Conservation (phyloP, 1,140 invertebrate genomes). For the Cataglyphis hispanica region DNA sequence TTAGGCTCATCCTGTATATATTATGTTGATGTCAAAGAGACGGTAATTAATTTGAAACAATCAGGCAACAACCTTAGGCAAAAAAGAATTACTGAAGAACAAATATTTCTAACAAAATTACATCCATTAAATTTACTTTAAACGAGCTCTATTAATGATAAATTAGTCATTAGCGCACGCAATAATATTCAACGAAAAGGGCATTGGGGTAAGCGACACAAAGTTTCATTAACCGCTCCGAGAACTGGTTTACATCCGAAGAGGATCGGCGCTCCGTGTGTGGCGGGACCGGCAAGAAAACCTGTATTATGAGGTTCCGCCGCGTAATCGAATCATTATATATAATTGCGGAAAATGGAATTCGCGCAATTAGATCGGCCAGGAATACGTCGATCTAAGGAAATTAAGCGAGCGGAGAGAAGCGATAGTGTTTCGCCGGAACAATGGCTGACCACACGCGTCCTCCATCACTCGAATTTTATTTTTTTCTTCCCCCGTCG, state of each 20-base stretch:
- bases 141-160: not conserved
- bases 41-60: slow-evolving; percentile 16
- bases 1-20: no score
- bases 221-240: slow-evolving; percentile 51
- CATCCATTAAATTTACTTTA: not conserved
- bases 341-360: slow-evolving; percentile 29
- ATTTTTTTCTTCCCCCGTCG: not conserved
- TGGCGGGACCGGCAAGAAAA: slow-evolving; percentile 23
- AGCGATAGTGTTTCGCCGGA: not conserved
- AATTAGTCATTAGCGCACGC: slow-evolving; percentile 15
- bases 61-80: not conserved
- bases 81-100: not conserved
- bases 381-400: not conserved
- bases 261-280: slow-evolving; percentile 37
- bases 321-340: slow-evolving; percentile 24
- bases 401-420: not conserved
- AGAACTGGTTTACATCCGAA: slow-evolving; percentile 57
- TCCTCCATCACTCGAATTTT: not conserved
- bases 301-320: slow-evolving; percentile 24
- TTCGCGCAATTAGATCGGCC: slow-evolving; percentile 6
- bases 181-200: slow-evolving; percentile 35
- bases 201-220: slow-evolving; percentile 40
- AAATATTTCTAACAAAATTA: not conserved
- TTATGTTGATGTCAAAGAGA: not conserved
- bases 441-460: slow-evolving; percentile 5